These are phyloP conservation scores for Parnassius mnemosyne DNA, from an alignment of 2,888 invertebrate species.

Conservation along the genomic window DNA sequence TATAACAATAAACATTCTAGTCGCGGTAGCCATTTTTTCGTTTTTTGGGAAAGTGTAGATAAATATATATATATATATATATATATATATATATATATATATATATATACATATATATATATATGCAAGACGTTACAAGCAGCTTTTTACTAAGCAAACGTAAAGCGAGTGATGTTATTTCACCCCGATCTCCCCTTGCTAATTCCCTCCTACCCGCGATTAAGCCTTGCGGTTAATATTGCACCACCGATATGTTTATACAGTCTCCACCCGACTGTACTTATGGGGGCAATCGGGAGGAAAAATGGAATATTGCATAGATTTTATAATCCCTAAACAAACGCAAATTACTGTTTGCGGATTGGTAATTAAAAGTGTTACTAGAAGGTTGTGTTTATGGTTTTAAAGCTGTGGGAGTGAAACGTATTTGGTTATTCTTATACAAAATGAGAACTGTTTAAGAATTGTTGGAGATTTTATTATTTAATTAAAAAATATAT, in stretches of 20 bases:
- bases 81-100: no score
- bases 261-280: slow-evolving; percentile 13
- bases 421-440: no score
- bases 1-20: no score
- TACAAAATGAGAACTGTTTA: no score
- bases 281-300: slow-evolving; percentile 14
- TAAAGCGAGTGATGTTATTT: slow-evolving; percentile 24
- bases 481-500: no score
- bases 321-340: slow-evolving; percentile 23
- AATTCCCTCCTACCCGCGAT: slow-evolving; percentile 25
- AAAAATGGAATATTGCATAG: slow-evolving; percentile 22
- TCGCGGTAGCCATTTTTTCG: no score
- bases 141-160: slow-evolving; percentile 10
- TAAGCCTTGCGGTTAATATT: slow-evolving; percentile 30
- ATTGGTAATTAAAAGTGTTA: slow-evolving; percentile 1
- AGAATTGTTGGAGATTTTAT: no score
- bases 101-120: no score
- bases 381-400: background rate
- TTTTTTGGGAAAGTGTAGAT: no score
- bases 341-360: slow-evolving; percentile 12
- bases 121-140: slow-evolving; percentile 5
- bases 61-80: no score
- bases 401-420: no score
- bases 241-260: slow-evolving; percentile 26
- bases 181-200: slow-evolving; percentile 22